Base-by-base conservation (phyloP, 2,797 vertebrate genomes). In the Danio aesculapii region DNA sequence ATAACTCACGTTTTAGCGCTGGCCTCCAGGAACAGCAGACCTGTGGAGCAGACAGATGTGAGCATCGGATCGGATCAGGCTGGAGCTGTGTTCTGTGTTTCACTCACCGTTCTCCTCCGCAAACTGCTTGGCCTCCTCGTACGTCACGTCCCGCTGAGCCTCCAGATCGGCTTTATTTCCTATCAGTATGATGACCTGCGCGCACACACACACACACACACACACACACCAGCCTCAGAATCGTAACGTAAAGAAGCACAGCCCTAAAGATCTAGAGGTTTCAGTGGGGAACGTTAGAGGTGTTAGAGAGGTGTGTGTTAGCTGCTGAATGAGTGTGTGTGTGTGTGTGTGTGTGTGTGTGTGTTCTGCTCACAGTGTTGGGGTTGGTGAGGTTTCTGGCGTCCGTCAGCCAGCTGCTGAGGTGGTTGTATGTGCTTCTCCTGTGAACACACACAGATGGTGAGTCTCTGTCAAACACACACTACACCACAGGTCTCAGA, bases 401-500 rank as follows among this genome's bases (percentile, higher is more conserved):
- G 46, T 86, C 85, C 50, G 85, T 88, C 69, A 88, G 91, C 98
- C 98, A 99, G 94, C 98, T 99, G 95, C 98, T 99, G 91, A 99
- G 95, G 88, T 99, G 98, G 92, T 99, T 99, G 92, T 99, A 99
- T 0, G 98, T 99, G 95, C 98, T 99, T 96, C 98, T 96, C 95
- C 85, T 86, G 30, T 30, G 30, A 30, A 30, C 30, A 30, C 30
- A 30, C 30, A 30, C 30, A 30, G 30, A 30, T 1, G 30, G 30
- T 30, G 30, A 30, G 30, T 30, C 30, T 30, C 30, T 30, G 30
- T 30, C 30, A 30, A 30, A 30, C 30, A 30, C 30, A 30, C 30
- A 30, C 30, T 30, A 30, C 30, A 30, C 30, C 30, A 30, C 30
- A 30, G 30, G 30, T n/a, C n/a, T n/a, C n/a, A 30, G 3, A 30